Evolutionary conservation across 2,797 vertebrate species (phyloP).

Genomic region (Odontamblyopus rebecca): DNA sequence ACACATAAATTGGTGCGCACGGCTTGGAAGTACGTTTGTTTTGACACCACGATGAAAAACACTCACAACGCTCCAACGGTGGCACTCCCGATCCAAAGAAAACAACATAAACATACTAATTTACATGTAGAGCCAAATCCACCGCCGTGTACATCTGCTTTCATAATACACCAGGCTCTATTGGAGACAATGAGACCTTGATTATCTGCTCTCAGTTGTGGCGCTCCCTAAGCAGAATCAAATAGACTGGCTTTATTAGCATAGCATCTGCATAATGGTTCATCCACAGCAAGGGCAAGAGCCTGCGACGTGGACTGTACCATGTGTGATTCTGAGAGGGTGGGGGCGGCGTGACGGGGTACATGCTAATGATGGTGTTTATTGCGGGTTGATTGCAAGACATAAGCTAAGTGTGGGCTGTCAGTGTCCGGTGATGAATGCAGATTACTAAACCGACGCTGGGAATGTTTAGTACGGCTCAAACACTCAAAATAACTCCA

Average conservation of each 20-base stretch:
- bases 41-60: not conserved
- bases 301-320: slow-evolving; percentile 48
- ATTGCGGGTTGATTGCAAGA: not conserved
- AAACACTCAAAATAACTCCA: too few relatives aligned
- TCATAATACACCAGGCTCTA: not conserved
- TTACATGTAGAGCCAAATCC: not conserved
- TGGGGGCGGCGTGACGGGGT: not conserved
- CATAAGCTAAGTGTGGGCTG: not conserved
- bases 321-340: slow-evolving; percentile 31
- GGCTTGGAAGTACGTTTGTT: not conserved
- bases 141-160: not conserved
- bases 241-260: slow-evolving; percentile 71
- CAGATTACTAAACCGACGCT: not conserved
- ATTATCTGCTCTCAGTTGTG: slow-evolving; percentile 65
- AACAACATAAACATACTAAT: not conserved
- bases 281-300: slow-evolving; percentile 62
- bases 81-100: not conserved
- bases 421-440: not conserved
- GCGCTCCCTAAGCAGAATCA: slow-evolving; percentile 59
- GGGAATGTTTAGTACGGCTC: not conserved
- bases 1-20: not conserved
- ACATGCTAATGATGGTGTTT: slow-evolving; percentile 23
- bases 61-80: not conserved
- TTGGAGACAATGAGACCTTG: slow-evolving; percentile 65
- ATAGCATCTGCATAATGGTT: slow-evolving; percentile 78